Base-by-base conservation (phyloP, 2,797 vertebrate genomes). In the Periophthalmus magnuspinnatus region DNA sequence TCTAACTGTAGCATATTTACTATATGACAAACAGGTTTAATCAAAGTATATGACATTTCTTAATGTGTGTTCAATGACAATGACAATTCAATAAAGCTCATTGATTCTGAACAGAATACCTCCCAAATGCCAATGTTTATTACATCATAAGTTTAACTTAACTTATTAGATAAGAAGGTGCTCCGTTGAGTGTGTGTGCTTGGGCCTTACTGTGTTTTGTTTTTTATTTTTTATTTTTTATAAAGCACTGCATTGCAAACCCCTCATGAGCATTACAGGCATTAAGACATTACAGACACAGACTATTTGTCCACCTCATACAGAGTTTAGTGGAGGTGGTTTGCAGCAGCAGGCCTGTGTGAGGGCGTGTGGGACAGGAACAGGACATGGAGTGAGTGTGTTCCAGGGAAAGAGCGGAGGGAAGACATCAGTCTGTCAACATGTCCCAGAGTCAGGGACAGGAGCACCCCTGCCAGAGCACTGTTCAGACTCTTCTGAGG, bases 391-490 rank as follows among this genome's bases (percentile, higher is more conserved):
- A 63, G 77, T 65, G 21, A 68, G 77, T 83, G 75, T 71, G 50
- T 66, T 77, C 66, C 71, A 84, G 33, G 77, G 88, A 82, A 87
- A 88, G 83, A 70, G 86, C 90, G 90, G 93, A 93, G 91, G 88
- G 91, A 94, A 87, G 79, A 85, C 81, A 88, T 89, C 77, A 86
- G 84, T 87, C 86, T 87, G 84, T 91, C 90, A 84, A 69, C 78
- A 69, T 69, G 63, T 79, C 72, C 21, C 61, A 5, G 70, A 81
- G 74, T 76, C 79, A 83, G 71, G 72, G 66, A 82, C 60, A 78
- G 59, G 59, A 61, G 59, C 34, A 5, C 33, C 58, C 16, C 16
- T 0, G 94, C 96, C 96, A 98, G 84, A 95, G 96, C 86, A 99
- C 58, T 19, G 32, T 34, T 60, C 17, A 36, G 34, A n/a, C 24